These are phyloP conservation scores for Colius striatus DNA, from an alignment of 2,113 vertebrate species.

Conservation along the genomic window DNA sequence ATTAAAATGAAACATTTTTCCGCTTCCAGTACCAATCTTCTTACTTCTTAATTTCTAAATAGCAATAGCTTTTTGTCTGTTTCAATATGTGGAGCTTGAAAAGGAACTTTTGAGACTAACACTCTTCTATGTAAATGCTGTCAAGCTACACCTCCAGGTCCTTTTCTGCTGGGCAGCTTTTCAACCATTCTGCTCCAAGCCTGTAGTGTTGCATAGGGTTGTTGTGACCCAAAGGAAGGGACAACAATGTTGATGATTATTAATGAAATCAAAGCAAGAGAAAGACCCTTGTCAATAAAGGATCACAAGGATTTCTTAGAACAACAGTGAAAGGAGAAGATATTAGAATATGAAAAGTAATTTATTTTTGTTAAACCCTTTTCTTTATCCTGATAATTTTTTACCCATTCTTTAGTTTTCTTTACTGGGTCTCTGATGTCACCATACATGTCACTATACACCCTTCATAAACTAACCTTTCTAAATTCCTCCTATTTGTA, in stretches of 20 bases:
- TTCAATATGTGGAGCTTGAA: neutral
- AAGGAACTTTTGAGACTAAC: neutral
- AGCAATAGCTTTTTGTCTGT: neutral
- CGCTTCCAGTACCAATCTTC: neutral
- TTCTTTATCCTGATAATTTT: neutral
- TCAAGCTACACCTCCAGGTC: no score
- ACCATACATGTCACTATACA: neutral
- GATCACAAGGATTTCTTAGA: neutral
- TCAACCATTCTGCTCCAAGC: no score
- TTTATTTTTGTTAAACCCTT: neutral
- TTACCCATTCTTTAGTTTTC: neutral
- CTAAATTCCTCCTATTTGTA: neutral
- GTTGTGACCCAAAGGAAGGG: neutral
- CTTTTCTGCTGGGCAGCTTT: no score
- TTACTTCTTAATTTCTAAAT: neutral
- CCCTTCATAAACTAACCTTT: neutral
- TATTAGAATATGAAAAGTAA: neutral
- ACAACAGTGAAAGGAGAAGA: neutral
- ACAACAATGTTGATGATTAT: neutral
- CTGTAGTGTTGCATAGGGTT: no score
- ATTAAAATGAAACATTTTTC: conserved; percentile 21
- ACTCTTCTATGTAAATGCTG: neutral
- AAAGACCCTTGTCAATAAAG: neutral
- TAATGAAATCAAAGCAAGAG: neutral
- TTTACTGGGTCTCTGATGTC: neutral